Evolutionary conservation across 2,113 vertebrate genomes (phyloP).

Genomic region (Trogon surrucura): DNA sequence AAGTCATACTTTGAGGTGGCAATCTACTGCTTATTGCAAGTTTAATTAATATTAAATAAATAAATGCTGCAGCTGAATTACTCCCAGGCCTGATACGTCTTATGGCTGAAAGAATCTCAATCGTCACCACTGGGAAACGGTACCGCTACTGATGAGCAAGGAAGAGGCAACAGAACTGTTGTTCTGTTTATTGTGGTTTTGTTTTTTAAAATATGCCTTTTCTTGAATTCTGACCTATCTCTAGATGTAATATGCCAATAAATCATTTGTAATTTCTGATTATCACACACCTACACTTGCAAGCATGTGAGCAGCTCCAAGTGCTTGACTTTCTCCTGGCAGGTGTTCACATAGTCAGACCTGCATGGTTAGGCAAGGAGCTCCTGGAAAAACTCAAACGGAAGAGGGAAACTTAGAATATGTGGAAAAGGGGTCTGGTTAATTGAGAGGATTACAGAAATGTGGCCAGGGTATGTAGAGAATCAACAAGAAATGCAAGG

Average conservation of each 20-base stretch:
- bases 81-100: neutral
- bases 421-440: too few relatives aligned
- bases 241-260: neutral
- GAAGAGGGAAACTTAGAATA: too few relatives aligned
- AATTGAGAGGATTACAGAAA: too few relatives aligned
- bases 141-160: neutral
- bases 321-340: neutral
- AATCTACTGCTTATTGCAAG: neutral
- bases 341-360: neutral
- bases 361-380: too few relatives aligned
- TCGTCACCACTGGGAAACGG: neutral
- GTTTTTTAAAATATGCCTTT: neutral
- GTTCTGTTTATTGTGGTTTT: neutral
- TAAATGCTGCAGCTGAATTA: neutral
- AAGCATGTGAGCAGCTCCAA: neutral
- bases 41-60: neutral
- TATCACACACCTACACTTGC: neutral
- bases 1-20: neutral
- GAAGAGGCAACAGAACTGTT: neutral
- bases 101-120: neutral
- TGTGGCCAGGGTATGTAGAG: too few relatives aligned
- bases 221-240: neutral
- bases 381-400: too few relatives aligned
- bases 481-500: too few relatives aligned
- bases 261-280: neutral